phyloP scores from a whole-genome alignment of 2,113 vertebrate species.

The Hassar affinis region DNA sequence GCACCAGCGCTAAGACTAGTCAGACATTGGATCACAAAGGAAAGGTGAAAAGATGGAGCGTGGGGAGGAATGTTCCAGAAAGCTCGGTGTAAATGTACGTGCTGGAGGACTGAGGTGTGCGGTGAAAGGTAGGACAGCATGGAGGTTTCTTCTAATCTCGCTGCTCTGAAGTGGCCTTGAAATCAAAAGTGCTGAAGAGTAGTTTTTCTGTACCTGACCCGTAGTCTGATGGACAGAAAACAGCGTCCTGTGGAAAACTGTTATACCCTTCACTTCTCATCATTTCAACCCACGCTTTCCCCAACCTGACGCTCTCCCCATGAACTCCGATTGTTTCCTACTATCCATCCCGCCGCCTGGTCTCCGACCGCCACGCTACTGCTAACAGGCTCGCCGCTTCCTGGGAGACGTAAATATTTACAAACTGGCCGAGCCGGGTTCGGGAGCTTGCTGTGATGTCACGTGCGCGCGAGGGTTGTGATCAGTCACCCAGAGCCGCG shows the following conservation, averaged over 20 bases:
- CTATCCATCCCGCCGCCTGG: not conserved
- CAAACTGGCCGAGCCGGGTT: not conserved
- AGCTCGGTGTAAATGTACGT: not conserved
- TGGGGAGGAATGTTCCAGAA: slow-evolving; percentile 13
- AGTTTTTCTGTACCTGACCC: not conserved
- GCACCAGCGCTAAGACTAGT: not conserved
- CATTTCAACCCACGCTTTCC: not conserved
- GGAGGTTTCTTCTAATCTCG: not conserved
- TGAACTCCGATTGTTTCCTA: not conserved
- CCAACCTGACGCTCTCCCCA: not conserved
- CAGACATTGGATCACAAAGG: not conserved
- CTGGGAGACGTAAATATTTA: slow-evolving; percentile 46
- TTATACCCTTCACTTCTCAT: not conserved
- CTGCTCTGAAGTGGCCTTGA: not conserved
- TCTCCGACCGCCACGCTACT: not conserved
- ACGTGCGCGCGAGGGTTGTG: not conserved
- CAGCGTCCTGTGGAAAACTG: not conserved
- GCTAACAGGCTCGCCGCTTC: slow-evolving; percentile 1
- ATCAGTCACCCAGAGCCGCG: slow-evolving; percentile 21
- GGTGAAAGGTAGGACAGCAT: not conserved
- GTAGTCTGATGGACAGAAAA: not conserved
- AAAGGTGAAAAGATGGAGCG: not conserved
- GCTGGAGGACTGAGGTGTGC: not conserved
- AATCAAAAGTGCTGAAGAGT: not conserved
- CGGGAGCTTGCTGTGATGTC: slow-evolving; percentile 7